phyloP scores from a whole-genome alignment of 2,797 vertebrate species.

The Leptatherina wallacei region DNA sequence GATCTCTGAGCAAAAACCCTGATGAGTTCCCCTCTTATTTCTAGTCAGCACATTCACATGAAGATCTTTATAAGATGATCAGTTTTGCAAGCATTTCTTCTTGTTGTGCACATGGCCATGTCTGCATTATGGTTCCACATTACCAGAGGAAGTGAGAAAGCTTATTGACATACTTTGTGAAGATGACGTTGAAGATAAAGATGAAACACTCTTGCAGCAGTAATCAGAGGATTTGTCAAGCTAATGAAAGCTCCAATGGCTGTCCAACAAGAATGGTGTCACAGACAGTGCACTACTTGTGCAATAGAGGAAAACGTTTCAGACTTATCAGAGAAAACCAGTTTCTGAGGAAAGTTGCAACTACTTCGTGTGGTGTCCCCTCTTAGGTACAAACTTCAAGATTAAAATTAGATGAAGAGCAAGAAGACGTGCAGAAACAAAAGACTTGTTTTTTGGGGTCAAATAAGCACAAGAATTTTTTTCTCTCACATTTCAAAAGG shows the following conservation, averaged over 20 bases:
- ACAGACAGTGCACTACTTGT: not conserved
- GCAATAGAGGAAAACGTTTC: not conserved
- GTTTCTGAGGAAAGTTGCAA: constrained; percentile 3
- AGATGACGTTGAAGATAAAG: not conserved
- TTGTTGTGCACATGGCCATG: not conserved
- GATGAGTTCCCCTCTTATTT: not conserved
- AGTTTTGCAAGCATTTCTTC: not conserved
- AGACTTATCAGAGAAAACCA: constrained; percentile 17
- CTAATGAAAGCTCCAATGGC: not conserved
- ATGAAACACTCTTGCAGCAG: not conserved
- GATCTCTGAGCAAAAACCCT: not conserved
- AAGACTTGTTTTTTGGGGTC: not conserved
- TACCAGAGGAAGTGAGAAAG: not conserved
- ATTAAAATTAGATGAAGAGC: not conserved
- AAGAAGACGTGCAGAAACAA: not conserved
- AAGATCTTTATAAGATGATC: not conserved
- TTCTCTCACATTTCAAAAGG: not conserved
- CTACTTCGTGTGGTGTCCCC: not conserved
- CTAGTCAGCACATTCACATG: not conserved
- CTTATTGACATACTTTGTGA: not conserved
- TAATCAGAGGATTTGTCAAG: not conserved
- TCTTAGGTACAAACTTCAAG: not conserved
- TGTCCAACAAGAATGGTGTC: constrained; percentile 4
- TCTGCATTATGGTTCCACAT: not conserved
- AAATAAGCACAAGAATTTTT: not conserved